phyloP scores from a whole-genome alignment of 2,113 vertebrate species.

The human region GRCh38 chr15:72129001-72129500 shows the following conservation, averaged over 20 bases:
- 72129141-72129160: neutral
- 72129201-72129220: slow-evolving; percentile 34
- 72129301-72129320: neutral
- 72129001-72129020: slow-evolving; percentile 8
- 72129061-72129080: neutral
- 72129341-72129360: neutral
- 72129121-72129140: neutral
- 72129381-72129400: no score
- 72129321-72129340: neutral
- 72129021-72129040: neutral
- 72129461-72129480: no score
- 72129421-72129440: no score
- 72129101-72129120: slow-evolving; percentile 8
- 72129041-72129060: neutral
- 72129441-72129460: no score
- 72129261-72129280: no score
- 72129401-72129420: no score
- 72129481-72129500: no score
- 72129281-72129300: no score
- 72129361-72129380: neutral
- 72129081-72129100: neutral
- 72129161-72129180: neutral
- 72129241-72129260: neutral
- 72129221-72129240: slow-evolving; percentile 12
- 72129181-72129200: neutral